These are phyloP conservation scores for Vanessa atalanta DNA, from an alignment of 1,140 invertebrate genomes.

Conservation along the genomic window DNA sequence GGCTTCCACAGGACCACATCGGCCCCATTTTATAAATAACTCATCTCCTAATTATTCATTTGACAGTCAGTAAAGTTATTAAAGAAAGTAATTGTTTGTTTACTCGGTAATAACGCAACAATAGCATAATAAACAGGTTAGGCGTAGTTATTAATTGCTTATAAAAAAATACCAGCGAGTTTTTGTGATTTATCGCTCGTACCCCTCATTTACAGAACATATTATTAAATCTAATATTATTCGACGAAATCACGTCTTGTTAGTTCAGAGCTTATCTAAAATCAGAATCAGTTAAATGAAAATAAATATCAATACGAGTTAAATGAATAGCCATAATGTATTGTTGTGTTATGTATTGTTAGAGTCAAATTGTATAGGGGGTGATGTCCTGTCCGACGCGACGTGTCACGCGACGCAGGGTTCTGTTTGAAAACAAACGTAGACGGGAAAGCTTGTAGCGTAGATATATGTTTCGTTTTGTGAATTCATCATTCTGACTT, in stretches of 20 bases:
- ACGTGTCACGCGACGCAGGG: conserved; percentile 33
- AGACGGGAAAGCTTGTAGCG: conserved; percentile 10
- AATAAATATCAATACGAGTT: conserved; percentile 30
- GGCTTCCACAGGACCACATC: too few relatives aligned
- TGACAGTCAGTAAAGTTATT: too few relatives aligned
- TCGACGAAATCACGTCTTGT: conserved; percentile 28
- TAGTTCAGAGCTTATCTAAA: conserved; percentile 37
- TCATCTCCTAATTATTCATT: too few relatives aligned
- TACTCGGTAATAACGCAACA: neutral
- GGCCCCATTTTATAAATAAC: too few relatives aligned
- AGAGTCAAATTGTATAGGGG: conserved; percentile 18
- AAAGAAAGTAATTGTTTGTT: neutral
- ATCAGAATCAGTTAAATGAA: conserved; percentile 38
- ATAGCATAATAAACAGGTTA: neutral
- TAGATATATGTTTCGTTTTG: neutral
- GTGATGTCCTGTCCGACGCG: conserved; percentile 24
- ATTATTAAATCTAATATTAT: conserved; percentile 28
- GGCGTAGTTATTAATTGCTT: neutral
- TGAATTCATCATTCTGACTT: neutral
- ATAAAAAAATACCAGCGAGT: neutral
- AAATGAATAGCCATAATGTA: conserved; percentile 21
- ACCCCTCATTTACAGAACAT: neutral
- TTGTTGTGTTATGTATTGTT: conserved; percentile 28
- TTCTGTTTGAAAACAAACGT: conserved; percentile 35
- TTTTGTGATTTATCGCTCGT: neutral